Evolutionary conservation across 2,888 invertebrate species (phyloP), one percentile per base, ranked within the genome.

Genomic region (Apamea anceps): DNA sequence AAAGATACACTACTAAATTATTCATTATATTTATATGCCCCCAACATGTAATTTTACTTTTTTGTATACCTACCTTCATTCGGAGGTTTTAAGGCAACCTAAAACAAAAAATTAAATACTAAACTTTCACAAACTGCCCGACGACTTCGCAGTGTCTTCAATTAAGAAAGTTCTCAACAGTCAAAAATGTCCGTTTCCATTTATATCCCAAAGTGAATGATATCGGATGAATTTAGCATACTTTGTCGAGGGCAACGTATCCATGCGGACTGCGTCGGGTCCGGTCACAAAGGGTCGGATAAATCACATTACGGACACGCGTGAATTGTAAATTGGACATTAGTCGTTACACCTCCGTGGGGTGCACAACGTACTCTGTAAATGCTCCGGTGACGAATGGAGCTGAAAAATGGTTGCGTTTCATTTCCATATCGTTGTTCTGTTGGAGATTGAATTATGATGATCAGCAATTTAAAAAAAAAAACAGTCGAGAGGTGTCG

Each of bases 301-400:
- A 96, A 96, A 97, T 96, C 95, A 94, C 94, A 96, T 96, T 96
- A 97, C 94, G 88, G 67, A 92, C 91, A 94, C 95, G 95, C 95
- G 95, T 96, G 96, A 96, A 97, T 97, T 96, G 96, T 96, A 96
- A 96, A 96, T 97, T 97, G 96, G 94, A 94, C 96, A 96, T 96
- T 96, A 96, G 94, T 95, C 93, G 95, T 95, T 95, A 95, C 94
- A 95, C 94, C 93, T 94, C 93, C 86, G 87, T 81, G 75, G 78
- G 86, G 82, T 62, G 66, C 68, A 80, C 67, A 77, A 4, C 70
- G 77, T 65, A 74, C 84, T 81, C 76, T 76, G 77, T 81, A 77
- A 86, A 86, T 74, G 78, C 54, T 84, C 65, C 45, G 45, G 48
- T 85, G 86, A 84, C 85, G 86, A 79, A 79, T 81, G 72, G 60